Evolutionary conservation across 2,797 vertebrate species (phyloP).

Genomic region (Gymnodraco acuticeps): DNA sequence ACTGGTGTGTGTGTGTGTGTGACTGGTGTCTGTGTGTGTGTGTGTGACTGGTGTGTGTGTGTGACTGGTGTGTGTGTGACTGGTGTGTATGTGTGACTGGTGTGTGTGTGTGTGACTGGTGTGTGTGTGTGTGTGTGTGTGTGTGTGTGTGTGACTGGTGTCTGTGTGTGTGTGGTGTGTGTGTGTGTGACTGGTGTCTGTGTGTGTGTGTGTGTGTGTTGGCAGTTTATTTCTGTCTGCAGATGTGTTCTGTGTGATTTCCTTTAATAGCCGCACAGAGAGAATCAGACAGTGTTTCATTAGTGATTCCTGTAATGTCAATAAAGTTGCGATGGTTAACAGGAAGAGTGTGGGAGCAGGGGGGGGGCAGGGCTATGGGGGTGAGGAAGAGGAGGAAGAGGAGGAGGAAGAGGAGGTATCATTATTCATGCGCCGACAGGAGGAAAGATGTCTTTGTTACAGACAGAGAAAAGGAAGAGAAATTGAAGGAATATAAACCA

Average conservation of each 20-base stretch:
- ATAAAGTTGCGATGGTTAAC: conserved; percentile 84
- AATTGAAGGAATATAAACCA: no score
- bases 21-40: conserved; percentile 26
- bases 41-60: neutral
- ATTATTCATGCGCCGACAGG: no score
- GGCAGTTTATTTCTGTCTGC: conserved; percentile 53
- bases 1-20: neutral
- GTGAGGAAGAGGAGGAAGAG: neutral
- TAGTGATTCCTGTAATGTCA: conserved; percentile 87
- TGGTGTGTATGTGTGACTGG: conserved; percentile 21
- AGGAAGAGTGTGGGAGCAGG: conserved; percentile 80
- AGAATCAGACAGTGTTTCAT: conserved; percentile 81
- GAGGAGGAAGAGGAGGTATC: no score
- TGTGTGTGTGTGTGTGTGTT: neutral
- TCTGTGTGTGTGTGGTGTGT: conserved; percentile 14
- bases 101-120: neutral
- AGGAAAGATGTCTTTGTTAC: no score
- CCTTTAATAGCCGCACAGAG: conserved; percentile 58
- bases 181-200: conserved; percentile 29
- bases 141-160: neutral
- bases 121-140: conserved; percentile 17
- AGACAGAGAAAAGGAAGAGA: no score
- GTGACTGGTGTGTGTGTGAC: conserved; percentile 1
- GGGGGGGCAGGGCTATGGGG: conserved; percentile 75
- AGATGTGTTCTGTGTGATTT: conserved; percentile 47